These are phyloP conservation scores for Saxicola maurus DNA, from an alignment of 2,797 vertebrate genomes.

Conservation along the genomic window DNA sequence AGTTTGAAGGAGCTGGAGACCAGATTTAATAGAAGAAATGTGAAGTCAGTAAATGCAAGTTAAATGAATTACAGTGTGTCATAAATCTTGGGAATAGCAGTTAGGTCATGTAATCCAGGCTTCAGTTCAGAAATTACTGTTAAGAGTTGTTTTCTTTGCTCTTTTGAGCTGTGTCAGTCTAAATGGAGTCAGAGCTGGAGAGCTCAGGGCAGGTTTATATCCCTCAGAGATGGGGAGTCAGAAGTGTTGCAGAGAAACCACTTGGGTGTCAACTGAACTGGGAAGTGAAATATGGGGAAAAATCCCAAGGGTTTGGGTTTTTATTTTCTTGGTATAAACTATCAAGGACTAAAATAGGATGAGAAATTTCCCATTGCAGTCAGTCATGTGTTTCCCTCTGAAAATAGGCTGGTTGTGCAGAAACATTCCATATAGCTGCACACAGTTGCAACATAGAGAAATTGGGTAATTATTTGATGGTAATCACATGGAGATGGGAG, in stretches of 20 bases:
- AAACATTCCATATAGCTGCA: neutral
- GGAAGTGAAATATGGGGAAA: neutral
- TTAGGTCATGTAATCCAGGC: neutral
- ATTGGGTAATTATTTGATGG: neutral
- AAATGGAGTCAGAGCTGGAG: neutral
- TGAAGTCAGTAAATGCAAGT: neutral
- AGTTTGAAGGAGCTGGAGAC: neutral
- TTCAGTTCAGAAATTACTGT: neutral
- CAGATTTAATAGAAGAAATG: neutral
- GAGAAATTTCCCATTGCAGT: neutral
- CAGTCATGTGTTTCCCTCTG: neutral
- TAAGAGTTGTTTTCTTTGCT: neutral
- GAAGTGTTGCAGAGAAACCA: neutral
- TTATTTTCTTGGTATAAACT: neutral
- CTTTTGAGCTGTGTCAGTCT: neutral
- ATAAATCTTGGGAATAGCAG: neutral
- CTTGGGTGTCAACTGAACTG: fast-evolving
- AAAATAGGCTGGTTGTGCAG: neutral
- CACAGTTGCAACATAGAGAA: neutral
- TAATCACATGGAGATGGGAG: neutral
- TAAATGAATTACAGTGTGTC: neutral
- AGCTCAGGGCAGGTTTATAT: neutral
- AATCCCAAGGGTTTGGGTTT: neutral
- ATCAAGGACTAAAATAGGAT: neutral
- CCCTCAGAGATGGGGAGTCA: fast-evolving